Evolutionary conservation across 2,888 invertebrate genomes (phyloP).

Genomic region (Piscicola geometra): DNA sequence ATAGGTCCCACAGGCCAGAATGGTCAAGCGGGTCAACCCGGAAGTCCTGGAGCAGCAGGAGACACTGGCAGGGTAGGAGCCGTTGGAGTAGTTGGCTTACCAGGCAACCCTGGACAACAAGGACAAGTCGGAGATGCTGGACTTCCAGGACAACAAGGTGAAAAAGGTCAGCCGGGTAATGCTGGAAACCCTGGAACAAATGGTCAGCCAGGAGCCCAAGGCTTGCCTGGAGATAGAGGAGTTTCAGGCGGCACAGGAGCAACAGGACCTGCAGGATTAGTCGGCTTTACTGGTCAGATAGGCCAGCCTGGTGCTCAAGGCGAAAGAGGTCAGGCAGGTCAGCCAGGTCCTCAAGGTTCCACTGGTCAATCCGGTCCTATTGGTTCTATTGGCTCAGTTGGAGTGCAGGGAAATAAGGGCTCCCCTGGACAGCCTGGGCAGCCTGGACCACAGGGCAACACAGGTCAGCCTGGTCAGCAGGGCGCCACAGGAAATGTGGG

Average conservation of each 20-base stretch:
- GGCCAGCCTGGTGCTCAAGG: slow-evolving; percentile 43
- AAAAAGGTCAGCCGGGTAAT: slow-evolving; percentile 1
- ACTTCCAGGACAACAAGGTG: slow-evolving; percentile 5
- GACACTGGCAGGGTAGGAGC: slow-evolving; percentile 32
- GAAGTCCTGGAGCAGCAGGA: slow-evolving; percentile 28
- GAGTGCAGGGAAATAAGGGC: slow-evolving; percentile 34
- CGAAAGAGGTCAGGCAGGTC: slow-evolving; percentile 36
- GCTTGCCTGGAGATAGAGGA: slow-evolving; percentile 37
- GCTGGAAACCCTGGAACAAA: not conserved
- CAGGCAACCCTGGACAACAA: slow-evolving; percentile 21
- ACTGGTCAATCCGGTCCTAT: slow-evolving; percentile 23
- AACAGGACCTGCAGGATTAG: slow-evolving; percentile 35
- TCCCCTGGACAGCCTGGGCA: slow-evolving; percentile 22
- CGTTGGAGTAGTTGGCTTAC: slow-evolving; percentile 30
- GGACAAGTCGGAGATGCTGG: slow-evolving; percentile 23
- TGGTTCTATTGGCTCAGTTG: slow-evolving; percentile 25
- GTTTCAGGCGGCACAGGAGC: slow-evolving; percentile 43
- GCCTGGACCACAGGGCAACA: slow-evolving; percentile 12
- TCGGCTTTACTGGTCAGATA: slow-evolving; percentile 29
- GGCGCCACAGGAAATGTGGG: slow-evolving; percentile 14
- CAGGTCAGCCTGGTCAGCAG: slow-evolving; percentile 10
- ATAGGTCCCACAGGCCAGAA: slow-evolving; percentile 48
- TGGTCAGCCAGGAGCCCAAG: slow-evolving; percentile 33
- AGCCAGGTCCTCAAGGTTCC: slow-evolving; percentile 35
- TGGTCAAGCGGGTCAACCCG: slow-evolving; percentile 26